These are phyloP conservation scores for Pitangus sulphuratus DNA, from an alignment of 2,797 vertebrate genomes.

Conservation along the genomic window DNA sequence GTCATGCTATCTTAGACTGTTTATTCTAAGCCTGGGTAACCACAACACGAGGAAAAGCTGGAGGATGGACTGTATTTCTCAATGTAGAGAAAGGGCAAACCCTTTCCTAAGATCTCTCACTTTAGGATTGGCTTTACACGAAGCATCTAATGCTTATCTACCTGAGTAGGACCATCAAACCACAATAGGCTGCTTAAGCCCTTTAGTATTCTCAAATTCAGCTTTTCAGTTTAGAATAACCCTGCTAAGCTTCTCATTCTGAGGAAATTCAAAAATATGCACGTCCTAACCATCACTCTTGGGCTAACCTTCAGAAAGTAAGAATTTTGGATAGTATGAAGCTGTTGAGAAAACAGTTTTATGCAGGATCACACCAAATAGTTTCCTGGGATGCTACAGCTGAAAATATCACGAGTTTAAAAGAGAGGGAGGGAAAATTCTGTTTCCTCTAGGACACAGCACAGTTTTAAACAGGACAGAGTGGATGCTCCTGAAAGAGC, in stretches of 20 bases:
- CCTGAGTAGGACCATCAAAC: background rate
- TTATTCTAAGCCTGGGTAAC: background rate
- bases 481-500: background rate
- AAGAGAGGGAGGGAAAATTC: background rate
- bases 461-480: background rate
- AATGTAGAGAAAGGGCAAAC: background rate
- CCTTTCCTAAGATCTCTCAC: background rate
- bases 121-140: background rate
- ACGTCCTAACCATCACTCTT: background rate
- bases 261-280: background rate
- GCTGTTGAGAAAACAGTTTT: background rate
- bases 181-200: background rate
- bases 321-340: background rate
- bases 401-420: background rate
- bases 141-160: background rate
- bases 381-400: background rate
- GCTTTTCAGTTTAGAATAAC: background rate
- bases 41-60: background rate
- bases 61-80: background rate
- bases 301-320: background rate
- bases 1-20: background rate
- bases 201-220: background rate
- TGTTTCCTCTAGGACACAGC: background rate
- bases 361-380: background rate
- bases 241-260: background rate